These are phyloP conservation scores for Halcyon chelicuti DNA, from an alignment of 2,797 vertebrate species.

Conservation along the genomic window DNA sequence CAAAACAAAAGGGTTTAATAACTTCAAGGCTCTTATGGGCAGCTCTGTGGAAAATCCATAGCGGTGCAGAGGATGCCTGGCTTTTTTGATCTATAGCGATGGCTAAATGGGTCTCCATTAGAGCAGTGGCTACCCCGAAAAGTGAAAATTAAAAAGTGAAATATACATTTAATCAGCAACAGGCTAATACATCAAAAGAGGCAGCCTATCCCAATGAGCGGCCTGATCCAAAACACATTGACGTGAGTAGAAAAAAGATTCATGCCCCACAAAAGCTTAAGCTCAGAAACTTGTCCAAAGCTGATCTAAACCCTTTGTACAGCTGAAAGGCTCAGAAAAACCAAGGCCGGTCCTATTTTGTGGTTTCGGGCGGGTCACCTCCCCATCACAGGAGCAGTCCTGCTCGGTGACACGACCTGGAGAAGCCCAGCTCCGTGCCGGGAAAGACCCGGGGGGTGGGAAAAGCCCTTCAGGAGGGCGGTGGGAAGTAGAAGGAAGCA, in stretches of 20 bases:
- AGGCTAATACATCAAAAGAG: constrained; percentile 56
- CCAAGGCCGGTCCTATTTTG: constrained; percentile 3
- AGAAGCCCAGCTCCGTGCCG: accelerated
- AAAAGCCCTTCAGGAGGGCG: accelerated
- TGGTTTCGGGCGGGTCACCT: neutral
- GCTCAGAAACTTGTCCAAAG: constrained; percentile 52
- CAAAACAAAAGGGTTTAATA: constrained; percentile 74
- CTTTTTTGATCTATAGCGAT: constrained; percentile 66
- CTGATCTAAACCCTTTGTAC: constrained; percentile 14
- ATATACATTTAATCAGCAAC: constrained; percentile 54
- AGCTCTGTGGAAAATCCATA: constrained; percentile 67
- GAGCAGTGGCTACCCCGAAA: constrained; percentile 66
- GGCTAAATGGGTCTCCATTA: constrained; percentile 69
- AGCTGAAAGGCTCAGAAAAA: constrained; percentile 30
- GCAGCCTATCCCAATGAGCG: neutral
- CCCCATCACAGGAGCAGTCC: neutral
- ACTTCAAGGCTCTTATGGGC: constrained; percentile 47
- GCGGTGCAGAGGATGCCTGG: constrained; percentile 13
- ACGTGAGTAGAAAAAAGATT: constrained; percentile 61
- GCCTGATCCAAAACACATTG: constrained; percentile 53
- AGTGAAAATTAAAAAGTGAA: constrained; percentile 71
- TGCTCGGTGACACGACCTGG: neutral
- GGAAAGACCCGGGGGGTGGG: accelerated
- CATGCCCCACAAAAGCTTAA: constrained; percentile 36
- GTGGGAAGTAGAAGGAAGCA: neutral